Evolutionary conservation across 1,140 invertebrate species (phyloP).

Genomic region (Papilio machaon): DNA sequence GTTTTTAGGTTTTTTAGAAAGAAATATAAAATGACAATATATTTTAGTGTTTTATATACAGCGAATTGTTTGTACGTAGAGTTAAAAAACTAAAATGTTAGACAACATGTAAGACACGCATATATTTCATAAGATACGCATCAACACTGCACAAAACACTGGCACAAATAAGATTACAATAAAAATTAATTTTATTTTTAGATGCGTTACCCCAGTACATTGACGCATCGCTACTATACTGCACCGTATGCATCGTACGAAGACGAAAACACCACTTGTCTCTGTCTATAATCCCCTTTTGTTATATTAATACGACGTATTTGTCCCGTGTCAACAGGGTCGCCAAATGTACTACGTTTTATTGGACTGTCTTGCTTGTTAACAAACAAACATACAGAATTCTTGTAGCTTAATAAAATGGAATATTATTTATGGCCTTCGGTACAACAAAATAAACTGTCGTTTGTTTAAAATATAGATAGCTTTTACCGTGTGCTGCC

Average conservation of each 20-base stretch:
- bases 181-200: constrained; percentile 29
- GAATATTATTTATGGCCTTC: too few species aligned
- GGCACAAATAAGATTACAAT: constrained; percentile 30
- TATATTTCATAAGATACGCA: constrained; percentile 12
- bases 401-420: background rate
- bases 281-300: constrained; percentile 51
- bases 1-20: too few species aligned
- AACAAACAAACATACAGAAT: background rate
- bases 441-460: too few species aligned
- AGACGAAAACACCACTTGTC: constrained; percentile 46
- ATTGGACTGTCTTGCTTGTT: constrained; percentile 23
- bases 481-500: too few species aligned
- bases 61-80: too few species aligned
- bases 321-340: constrained; percentile 74
- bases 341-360: constrained; percentile 49
- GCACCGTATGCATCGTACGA: constrained; percentile 2
- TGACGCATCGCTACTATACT: constrained; percentile 31
- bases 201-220: constrained; percentile 23
- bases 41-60: too few species aligned
- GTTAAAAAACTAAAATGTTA: background rate
- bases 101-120: background rate
- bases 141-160: background rate
- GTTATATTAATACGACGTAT: constrained; percentile 70
- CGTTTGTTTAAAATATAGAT: too few species aligned
- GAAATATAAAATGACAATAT: too few species aligned